Percentiles rank a stretch among this genome's conserved stretches.
Conservation (phyloP, 2,797 vertebrate species). For the Karalla daura region DNA sequence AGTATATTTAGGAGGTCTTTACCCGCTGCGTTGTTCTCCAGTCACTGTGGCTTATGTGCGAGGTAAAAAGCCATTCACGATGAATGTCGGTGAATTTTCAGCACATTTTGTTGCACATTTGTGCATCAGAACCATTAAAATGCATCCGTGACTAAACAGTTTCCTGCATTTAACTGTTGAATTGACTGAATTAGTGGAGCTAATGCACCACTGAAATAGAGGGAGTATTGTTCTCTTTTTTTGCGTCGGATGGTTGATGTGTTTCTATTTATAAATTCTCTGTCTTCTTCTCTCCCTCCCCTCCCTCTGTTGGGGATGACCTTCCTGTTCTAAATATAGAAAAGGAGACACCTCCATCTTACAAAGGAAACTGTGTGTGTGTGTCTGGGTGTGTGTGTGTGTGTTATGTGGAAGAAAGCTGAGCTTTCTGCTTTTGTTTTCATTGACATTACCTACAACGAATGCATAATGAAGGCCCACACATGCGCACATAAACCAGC, state of each 20-base stretch:
- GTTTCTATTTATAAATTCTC: constrained; percentile 28
- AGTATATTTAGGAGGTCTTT: constrained; percentile 15
- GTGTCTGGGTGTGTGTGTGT: constrained; percentile 7
- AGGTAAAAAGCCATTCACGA: not conserved
- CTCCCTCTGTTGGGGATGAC: constrained; percentile 52
- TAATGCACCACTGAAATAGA: not conserved
- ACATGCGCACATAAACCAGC: not conserved
- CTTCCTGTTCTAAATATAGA: constrained; percentile 72
- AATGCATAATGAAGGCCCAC: constrained; percentile 23
- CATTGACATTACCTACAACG: constrained; percentile 8
- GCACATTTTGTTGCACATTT: no score
- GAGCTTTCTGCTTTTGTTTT: constrained; percentile 22
- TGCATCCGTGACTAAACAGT: not conserved
- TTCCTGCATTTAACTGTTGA: not conserved
- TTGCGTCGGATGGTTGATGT: not conserved
- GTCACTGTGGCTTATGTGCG: not conserved
- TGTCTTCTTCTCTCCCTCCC: constrained; percentile 20
- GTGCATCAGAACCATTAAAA: not conserved
- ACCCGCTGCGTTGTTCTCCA: not conserved
- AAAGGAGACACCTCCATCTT: constrained; percentile 59
- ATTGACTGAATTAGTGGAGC: no score
- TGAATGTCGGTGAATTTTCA: no score
- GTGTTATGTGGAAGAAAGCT: constrained; percentile 23
- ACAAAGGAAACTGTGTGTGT: constrained; percentile 38
- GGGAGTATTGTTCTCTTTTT: not conserved